Conservation (phyloP, 1,140 invertebrate genomes). For the Cotesia vestalis region DNA sequence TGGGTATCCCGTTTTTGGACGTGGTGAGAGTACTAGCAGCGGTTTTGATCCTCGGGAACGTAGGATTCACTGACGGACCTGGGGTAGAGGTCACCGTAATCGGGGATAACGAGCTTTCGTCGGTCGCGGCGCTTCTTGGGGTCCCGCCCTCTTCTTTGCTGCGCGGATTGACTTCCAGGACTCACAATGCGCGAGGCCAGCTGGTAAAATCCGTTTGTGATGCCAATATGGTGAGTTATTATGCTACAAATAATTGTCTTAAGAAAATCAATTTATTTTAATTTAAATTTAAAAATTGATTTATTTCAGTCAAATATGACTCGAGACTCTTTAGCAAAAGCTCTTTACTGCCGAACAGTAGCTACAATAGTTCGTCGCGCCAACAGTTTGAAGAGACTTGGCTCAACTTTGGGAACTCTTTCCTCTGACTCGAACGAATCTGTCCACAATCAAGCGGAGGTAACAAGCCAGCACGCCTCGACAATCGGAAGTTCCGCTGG, state of each 20-base stretch:
- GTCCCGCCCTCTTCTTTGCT: constrained; percentile 80
- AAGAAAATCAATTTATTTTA: too few relatives aligned
- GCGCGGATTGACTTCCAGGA: constrained; percentile 83
- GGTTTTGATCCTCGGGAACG: constrained; percentile 89
- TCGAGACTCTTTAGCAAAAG: constrained; percentile 89
- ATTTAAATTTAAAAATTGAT: constrained; percentile 1
- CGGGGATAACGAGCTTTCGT: constrained; percentile 81
- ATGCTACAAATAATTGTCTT: too few relatives aligned
- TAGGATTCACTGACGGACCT: constrained; percentile 83
- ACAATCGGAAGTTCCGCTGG: constrained; percentile 77
- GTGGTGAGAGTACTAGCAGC: constrained; percentile 91
- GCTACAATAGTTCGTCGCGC: constrained; percentile 91
- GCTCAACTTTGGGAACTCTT: constrained; percentile 86
- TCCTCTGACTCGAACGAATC: constrained; percentile 92
- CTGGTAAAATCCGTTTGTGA: constrained; percentile 84
- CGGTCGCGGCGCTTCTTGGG: constrained; percentile 85
- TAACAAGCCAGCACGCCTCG: constrained; percentile 86
- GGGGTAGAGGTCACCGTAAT: constrained; percentile 78
- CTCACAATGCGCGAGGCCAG: constrained; percentile 85
- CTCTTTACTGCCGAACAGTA: constrained; percentile 93
- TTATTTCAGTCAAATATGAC: constrained; percentile 78
- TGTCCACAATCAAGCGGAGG: constrained; percentile 86
- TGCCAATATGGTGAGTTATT: constrained; percentile 75
- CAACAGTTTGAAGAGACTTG: constrained; percentile 88
- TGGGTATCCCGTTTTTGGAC: constrained; percentile 93